phyloP scores from a whole-genome alignment of 2,113 vertebrate species.

The Arenaria interpres region DNA sequence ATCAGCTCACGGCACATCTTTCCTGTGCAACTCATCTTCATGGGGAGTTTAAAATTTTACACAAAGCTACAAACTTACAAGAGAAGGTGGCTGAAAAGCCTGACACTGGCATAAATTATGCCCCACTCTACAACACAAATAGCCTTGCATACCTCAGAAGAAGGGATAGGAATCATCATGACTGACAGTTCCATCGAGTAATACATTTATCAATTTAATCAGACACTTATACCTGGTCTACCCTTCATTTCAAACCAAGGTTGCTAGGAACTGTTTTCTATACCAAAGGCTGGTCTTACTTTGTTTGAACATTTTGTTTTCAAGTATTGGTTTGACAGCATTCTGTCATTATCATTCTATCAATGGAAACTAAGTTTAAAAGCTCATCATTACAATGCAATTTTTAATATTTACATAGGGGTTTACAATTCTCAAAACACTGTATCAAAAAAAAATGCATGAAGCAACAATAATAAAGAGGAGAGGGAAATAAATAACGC shows the following conservation, averaged over 20 bases:
- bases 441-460: not conserved
- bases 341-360: not conserved
- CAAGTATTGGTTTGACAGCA: not conserved
- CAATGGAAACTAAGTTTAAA: slow-evolving; percentile 36
- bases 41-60: not conserved
- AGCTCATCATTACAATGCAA: slow-evolving; percentile 43
- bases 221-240: not conserved
- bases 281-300: not conserved
- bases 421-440: slow-evolving; percentile 28
- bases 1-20: not conserved
- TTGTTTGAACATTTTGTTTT: slow-evolving; percentile 8
- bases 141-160: not conserved
- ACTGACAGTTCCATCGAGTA: not conserved
- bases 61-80: not conserved
- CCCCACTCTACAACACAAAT: not conserved
- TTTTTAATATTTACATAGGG: slow-evolving; percentile 29
- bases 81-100: fast-evolving
- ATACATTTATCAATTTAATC: not conserved
- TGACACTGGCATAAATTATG: not conserved
- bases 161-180: not conserved
- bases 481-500: not conserved
- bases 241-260: not conserved
- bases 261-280: not conserved
- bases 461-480: not conserved
- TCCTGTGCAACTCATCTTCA: not conserved